Evolutionary conservation across 2,113 vertebrate genomes (phyloP).

Genomic region (Sturnus vulgaris): DNA sequence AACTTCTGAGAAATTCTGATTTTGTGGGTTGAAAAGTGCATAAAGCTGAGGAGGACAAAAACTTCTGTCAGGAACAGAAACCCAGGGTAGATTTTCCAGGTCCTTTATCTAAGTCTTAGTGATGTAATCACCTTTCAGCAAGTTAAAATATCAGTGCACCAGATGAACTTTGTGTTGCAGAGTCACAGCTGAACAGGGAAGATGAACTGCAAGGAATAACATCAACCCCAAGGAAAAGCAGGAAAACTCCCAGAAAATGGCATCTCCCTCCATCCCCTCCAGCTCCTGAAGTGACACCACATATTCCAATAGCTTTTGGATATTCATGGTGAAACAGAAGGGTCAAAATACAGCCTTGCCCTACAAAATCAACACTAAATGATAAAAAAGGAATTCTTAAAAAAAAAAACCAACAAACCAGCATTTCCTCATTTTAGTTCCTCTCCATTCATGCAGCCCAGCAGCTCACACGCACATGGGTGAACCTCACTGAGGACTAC

Average conservation of each 20-base stretch:
- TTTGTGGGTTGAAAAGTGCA: background rate
- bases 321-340: background rate
- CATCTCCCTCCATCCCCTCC: background rate
- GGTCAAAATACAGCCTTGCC: background rate
- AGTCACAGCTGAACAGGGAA: background rate
- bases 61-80: background rate
- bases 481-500: background rate
- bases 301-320: background rate
- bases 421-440: background rate
- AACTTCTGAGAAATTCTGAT: background rate
- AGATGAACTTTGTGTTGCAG: background rate
- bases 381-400: background rate
- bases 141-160: background rate
- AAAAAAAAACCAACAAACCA: background rate
- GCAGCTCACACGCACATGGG: accelerated
- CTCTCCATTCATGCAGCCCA: background rate
- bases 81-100: background rate
- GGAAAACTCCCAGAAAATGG: background rate
- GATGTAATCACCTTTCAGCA: background rate
- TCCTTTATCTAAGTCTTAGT: background rate
- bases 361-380: background rate
- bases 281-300: background rate
- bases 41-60: background rate
- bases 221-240: background rate
- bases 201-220: background rate